Evolutionary conservation across 2,888 invertebrate species (phyloP).

Genomic region (Galeruca laticollis): DNA sequence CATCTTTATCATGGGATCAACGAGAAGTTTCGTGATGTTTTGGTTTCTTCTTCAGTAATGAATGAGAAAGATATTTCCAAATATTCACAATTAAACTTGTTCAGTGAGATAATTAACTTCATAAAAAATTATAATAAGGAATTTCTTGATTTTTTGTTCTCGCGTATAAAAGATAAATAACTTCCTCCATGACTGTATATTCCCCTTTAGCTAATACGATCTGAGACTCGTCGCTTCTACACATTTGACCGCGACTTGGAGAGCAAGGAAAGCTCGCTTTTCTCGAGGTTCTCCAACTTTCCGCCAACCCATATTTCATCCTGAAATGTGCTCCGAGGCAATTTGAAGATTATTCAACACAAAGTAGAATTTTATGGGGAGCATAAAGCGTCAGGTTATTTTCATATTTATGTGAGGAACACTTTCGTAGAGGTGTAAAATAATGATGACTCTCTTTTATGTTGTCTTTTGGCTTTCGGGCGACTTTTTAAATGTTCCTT

Average conservation of each 20-base stretch:
- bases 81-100: too few relatives aligned
- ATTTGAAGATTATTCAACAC: slow-evolving; percentile 67
- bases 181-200: background rate
- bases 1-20: too few relatives aligned
- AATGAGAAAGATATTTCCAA: too few relatives aligned
- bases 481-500: slow-evolving; percentile 33
- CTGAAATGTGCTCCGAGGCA: slow-evolving; percentile 64
- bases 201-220: background rate
- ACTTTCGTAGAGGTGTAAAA: slow-evolving; percentile 64
- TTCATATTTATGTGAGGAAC: slow-evolving; percentile 62
- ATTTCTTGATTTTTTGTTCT: too few relatives aligned
- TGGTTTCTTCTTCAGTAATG: too few relatives aligned
- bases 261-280: slow-evolving; percentile 49
- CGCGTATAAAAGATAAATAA: too few relatives aligned
- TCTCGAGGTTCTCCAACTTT: slow-evolving; percentile 58
- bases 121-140: too few relatives aligned
- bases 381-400: slow-evolving; percentile 65
- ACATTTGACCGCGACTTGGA: slow-evolving; percentile 58
- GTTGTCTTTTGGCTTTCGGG: slow-evolving; percentile 43
- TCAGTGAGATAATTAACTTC: too few relatives aligned
- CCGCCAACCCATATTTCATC: slow-evolving; percentile 61
- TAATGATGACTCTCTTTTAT: slow-evolving; percentile 54
- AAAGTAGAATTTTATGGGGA: slow-evolving; percentile 65
- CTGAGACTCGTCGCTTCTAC: slow-evolving; percentile 58
- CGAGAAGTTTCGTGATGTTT: too few relatives aligned